Evolutionary conservation across 2,113 vertebrate genomes (phyloP), one percentile per base, ranked within the genome.

Genomic region (Grallaria varia): DNA sequence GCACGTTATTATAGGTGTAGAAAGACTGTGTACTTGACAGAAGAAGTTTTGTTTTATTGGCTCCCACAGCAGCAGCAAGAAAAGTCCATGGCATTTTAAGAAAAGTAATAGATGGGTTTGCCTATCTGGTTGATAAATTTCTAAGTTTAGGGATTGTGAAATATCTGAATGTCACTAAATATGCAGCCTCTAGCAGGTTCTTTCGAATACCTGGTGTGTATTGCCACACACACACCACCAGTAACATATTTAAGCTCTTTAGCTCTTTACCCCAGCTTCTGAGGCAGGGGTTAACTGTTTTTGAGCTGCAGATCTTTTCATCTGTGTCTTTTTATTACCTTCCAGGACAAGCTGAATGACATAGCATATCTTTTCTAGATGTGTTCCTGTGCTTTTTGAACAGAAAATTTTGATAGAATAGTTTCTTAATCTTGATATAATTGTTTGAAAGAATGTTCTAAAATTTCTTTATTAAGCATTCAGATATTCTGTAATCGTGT

Each of bases 101-200:
- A 79, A 86, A 94, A 72, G 42, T 68, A 76, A 52, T 88, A 72
- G 90, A 80, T 92, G 49, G 23, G n/a, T 95, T 93, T 96, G 35
- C 55, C 55, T 86, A 14, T 84, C 39, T 49, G 42, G 40, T 52
- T 94, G 72, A 49, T 80, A 60, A n/a, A 52, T 95, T 89, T 93
- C 10, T 8, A 77, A 79, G 60, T 91, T 94, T 80, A 82, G 58
- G 16, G 27, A 15, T 77, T 62, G 12, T 50, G n/a, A 84, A 89
- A 14, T 64, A 23, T 71, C 66, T 45, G 50, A 68, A 22, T 68
- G 64, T 82, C 55, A 30, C 37, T 37, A 66, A 94, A n/a, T 69
- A 31, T 0, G 20, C 53, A 75, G 16, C 58, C 69, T 91, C 64
- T 28, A 93, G 58, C 58, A 60, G 58, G n/a, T 31, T 81, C n/a